These are phyloP conservation scores for Furnarius figulus DNA, from an alignment of 2,113 vertebrate genomes.

Conservation along the genomic window DNA sequence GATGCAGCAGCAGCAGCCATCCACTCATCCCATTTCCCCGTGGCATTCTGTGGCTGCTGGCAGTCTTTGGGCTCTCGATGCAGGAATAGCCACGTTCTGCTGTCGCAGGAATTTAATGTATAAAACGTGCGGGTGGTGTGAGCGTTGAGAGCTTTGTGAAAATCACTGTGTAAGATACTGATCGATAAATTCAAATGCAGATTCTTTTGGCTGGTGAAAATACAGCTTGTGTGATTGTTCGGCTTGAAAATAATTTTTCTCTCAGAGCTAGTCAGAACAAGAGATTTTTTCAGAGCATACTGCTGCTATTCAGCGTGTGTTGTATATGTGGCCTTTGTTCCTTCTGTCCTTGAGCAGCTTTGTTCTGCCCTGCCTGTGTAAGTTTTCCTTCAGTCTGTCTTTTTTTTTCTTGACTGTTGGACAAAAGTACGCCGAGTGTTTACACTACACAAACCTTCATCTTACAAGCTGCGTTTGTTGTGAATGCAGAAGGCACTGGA, in stretches of 20 bases:
- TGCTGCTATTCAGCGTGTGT: not conserved
- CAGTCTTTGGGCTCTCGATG: not conserved
- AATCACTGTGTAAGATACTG: rapidly evolving
- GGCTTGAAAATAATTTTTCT: not conserved
- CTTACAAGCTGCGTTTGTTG: not conserved
- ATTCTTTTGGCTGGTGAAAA: not conserved
- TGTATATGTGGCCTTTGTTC: not conserved
- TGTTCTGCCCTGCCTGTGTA: not conserved
- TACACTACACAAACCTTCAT: not conserved
- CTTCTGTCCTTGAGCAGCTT: not conserved
- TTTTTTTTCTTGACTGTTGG: not conserved
- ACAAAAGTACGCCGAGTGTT: not conserved
- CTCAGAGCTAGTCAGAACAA: not conserved
- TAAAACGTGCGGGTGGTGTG: not conserved
- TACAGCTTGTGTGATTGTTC: not conserved
- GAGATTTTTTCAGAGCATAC: not conserved
- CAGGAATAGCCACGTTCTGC: not conserved
- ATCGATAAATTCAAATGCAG: not conserved
- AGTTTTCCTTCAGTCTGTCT: not conserved
- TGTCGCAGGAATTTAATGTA: not conserved
- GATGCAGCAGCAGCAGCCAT: rapidly evolving
- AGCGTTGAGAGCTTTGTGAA: not conserved
- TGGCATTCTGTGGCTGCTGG: not conserved
- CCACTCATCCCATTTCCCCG: rapidly evolving
- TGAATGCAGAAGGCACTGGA: not conserved